Conservation (phyloP, 2,113 vertebrate species). For the Varanus salvator region DNA sequence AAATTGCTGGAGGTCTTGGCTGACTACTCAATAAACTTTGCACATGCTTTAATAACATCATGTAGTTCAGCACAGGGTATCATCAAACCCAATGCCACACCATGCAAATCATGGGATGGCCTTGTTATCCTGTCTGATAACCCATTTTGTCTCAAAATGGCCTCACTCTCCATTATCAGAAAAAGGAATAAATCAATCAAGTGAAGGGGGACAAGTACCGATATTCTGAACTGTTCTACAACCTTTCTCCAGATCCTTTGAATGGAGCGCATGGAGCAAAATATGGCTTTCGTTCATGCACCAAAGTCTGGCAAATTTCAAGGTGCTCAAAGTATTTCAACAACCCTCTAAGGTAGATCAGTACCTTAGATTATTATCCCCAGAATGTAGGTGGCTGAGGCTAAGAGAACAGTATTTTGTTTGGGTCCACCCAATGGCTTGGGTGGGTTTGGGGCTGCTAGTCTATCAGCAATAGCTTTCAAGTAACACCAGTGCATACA, state of each 20-base stretch:
- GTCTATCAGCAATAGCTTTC: background rate
- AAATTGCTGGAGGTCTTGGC: too few species aligned
- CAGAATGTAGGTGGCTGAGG: background rate
- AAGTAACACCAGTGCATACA: background rate
- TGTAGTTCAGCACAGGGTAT: background rate
- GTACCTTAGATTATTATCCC: background rate
- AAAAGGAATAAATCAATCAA: background rate
- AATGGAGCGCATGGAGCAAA: too few species aligned
- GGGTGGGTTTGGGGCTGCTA: background rate
- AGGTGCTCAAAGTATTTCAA: background rate
- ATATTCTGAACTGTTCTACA: background rate
- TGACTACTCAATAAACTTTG: too few species aligned
- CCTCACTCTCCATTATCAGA: background rate
- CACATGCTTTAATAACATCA: background rate
- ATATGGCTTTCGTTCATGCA: too few species aligned
- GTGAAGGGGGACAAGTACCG: background rate
- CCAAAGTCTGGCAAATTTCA: too few species aligned
- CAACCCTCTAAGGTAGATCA: background rate
- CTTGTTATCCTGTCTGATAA: background rate
- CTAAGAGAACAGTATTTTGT: background rate
- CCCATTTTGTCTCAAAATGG: background rate
- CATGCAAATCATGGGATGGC: background rate
- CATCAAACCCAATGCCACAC: background rate
- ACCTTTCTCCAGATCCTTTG: background rate
- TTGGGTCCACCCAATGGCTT: background rate